Evolutionary conservation across 2,888 invertebrate species (phyloP).

Genomic region (Suillia variegata): DNA sequence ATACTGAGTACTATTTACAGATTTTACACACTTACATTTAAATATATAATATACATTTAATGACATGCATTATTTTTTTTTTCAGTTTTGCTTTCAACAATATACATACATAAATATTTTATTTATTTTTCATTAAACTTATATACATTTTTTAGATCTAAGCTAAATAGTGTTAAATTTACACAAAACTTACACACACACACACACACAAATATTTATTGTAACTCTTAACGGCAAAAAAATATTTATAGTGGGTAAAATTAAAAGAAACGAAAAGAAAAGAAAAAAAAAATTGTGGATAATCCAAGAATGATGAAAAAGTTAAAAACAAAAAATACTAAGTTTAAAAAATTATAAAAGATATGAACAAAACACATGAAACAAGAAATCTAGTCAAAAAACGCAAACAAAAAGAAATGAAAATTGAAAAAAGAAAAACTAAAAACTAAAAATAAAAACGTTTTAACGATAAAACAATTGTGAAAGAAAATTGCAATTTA

Average conservation of each 20-base stretch:
- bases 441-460: background rate
- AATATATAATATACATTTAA: background rate
- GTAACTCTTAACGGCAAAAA: background rate
- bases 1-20: background rate
- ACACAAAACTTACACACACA: conserved; percentile 1
- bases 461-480: background rate
- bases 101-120: background rate
- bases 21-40: conserved; percentile 1
- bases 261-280: background rate
- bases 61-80: background rate
- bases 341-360: background rate
- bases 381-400: conserved; percentile 5
- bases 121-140: background rate
- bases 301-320: background rate
- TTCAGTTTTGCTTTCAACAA: background rate
- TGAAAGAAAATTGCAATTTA: background rate
- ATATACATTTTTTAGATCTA: background rate
- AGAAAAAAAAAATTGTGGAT: background rate
- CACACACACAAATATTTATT: background rate
- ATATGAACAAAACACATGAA: background rate
- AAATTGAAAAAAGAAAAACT: background rate
- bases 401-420: background rate
- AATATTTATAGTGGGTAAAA: background rate
- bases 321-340: background rate
- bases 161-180: background rate